phyloP scores from a whole-genome alignment of 2,888 invertebrate genomes.

The Ametastegia equiseti region DNA sequence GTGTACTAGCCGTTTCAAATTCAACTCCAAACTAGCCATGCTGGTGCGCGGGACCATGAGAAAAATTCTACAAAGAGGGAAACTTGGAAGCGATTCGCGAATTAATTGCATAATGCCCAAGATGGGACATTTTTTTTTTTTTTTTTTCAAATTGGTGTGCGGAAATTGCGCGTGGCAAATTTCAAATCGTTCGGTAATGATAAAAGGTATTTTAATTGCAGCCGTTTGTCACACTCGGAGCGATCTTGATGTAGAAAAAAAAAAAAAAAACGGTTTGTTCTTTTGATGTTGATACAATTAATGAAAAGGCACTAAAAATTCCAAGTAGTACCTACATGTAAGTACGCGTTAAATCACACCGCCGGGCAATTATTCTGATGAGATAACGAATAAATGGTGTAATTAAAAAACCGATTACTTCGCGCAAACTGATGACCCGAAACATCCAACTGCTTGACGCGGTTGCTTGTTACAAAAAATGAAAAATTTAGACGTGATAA shows the following conservation, averaged over 20 bases:
- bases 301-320: background rate
- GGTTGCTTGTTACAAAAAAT: background rate
- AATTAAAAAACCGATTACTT: background rate
- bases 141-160: background rate
- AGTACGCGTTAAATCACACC: no score
- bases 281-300: background rate
- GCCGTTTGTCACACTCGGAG: background rate
- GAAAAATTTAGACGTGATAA: background rate
- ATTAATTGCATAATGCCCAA: background rate
- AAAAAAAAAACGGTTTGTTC: background rate
- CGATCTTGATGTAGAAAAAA: background rate
- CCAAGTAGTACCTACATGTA: background rate
- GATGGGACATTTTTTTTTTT: background rate
- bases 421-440: background rate
- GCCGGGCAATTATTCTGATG: background rate
- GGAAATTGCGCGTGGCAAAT: no score
- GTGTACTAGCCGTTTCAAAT: constrained; percentile 40
- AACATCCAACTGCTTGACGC: background rate
- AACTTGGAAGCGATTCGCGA: background rate
- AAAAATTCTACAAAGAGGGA: background rate
- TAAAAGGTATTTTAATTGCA: background rate
- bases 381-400: background rate
- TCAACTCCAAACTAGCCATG: background rate
- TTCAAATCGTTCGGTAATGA: no score
- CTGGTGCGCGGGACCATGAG: background rate